Evolutionary conservation across 2,113 vertebrate species (phyloP).

Genomic region (Astur gentilis): DNA sequence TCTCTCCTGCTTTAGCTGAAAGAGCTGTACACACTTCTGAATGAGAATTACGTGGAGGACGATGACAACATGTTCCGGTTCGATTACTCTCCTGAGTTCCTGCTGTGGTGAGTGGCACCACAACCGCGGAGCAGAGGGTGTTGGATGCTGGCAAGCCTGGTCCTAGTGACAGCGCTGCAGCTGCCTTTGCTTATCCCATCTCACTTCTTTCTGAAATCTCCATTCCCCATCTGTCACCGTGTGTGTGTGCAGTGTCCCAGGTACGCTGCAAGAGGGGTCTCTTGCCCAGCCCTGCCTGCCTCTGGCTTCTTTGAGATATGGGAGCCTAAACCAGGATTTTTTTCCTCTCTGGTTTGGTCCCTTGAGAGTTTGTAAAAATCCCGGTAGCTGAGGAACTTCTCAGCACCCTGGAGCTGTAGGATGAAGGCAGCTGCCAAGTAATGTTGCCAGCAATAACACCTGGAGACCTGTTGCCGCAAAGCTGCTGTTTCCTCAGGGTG

Average conservation of each 20-base stretch:
- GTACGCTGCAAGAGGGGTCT: not conserved
- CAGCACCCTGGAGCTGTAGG: not conserved
- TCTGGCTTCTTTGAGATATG: not conserved
- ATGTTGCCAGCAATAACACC: not conserved
- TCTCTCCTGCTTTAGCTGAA: constrained; percentile 81
- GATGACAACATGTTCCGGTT: constrained; percentile 99
- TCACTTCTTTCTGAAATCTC: not conserved
- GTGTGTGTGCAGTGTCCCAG: not conserved
- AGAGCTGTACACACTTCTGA: constrained; percentile 95
- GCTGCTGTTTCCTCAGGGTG: not conserved
- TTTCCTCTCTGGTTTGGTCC: not conserved
- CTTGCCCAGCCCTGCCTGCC: not conserved
- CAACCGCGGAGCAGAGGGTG: not conserved
- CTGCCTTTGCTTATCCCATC: not conserved
- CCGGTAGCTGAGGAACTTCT: not conserved
- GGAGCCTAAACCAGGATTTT: not conserved
- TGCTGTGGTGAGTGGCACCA: constrained; percentile 86
- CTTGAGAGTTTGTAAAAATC: not conserved
- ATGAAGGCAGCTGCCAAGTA: not conserved
- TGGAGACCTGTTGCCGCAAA: not conserved
- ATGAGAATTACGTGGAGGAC: constrained; percentile 98
- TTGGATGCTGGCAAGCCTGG: not conserved
- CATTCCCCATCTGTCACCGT: not conserved
- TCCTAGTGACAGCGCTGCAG: not conserved
- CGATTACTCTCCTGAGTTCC: constrained; percentile 96